Base-by-base conservation (phyloP, 2,797 vertebrate species). In the Mormyrus proboscirostris region DNA sequence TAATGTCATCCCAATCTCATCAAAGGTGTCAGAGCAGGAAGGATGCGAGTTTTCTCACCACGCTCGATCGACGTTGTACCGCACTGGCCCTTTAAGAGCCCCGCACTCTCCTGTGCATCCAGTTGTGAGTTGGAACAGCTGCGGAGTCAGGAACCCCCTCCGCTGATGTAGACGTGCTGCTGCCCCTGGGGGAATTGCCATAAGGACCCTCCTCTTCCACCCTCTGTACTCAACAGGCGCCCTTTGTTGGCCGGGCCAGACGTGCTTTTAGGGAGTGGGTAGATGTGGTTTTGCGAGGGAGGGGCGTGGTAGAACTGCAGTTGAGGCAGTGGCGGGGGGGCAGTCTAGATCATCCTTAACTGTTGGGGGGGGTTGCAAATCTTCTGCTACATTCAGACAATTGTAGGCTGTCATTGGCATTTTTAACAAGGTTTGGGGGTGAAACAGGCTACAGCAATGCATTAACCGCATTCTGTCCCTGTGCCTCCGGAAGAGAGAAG, bases 161-260 rank as follows among this genome's bases (percentile, higher is more conserved):
- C 88, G 65, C 91, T 90, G 86, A 90, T 76, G 49, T 73, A 86
- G 90, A 85, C 86, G 87, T 76, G 41, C 89, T 89, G 62, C 41
- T 86, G 49, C 65, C 87, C 79, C 87, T 3, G 85, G 89, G 88
- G 90, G 84, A 91, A 91, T 90, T 91, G 90, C 88, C 90, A 90
- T 91, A 89, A 79, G 50, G 89, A 92, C 89, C 88, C 76, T 49
- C 88, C 76, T 49, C 62, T 62, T 69, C 69, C 82, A 82, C 89
- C 51, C 55, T 65, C 86, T 87, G 91, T 59, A 89, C 89, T 94
- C 92, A 92, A 89, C 91, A 87, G 90, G 88, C 83, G 53, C 19
- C 90, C 89, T 90, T 93, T 94, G 94, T 94, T 93, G 92, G 73
- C 90, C 88, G 92, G 90, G 91, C 93, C 93, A 95, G 93, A 93